Conservation (phyloP, 2,113 vertebrate species). For the Planiliza haematocheilus region DNA sequence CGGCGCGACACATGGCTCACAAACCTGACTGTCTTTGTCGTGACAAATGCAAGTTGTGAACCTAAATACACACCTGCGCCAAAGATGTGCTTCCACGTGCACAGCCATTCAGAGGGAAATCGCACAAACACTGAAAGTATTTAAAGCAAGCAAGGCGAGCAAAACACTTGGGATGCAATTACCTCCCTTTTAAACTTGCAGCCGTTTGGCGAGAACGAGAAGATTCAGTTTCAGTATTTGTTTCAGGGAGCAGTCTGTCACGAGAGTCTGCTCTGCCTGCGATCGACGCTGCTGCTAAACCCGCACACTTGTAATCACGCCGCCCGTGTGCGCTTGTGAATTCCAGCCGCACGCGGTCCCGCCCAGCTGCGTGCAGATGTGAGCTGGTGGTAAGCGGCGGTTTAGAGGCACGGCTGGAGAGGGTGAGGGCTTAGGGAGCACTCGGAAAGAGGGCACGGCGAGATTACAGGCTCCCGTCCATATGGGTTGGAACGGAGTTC, state of each 20-base stretch:
- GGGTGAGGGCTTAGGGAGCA: slow-evolving; percentile 64
- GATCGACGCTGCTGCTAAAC: slow-evolving; percentile 16
- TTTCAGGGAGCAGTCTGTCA: slow-evolving; percentile 4
- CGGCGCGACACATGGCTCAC: slow-evolving; percentile 8
- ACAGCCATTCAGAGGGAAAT: slow-evolving; percentile 18
- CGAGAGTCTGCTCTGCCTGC: slow-evolving; percentile 11
- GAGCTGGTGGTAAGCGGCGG: slow-evolving; percentile 41
- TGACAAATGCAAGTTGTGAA: slow-evolving; percentile 31
- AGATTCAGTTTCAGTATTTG: neutral
- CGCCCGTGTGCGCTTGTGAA: slow-evolving; percentile 38
- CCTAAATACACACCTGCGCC: slow-evolving; percentile 23
- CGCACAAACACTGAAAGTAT: neutral
- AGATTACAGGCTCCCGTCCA: slow-evolving; percentile 81
- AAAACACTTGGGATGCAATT: slow-evolving; percentile 38
- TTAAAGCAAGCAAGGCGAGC: no score
- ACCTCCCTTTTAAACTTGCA: slow-evolving; percentile 9
- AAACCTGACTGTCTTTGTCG: slow-evolving; percentile 10
- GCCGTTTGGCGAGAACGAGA: neutral
- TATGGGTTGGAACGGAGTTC: slow-evolving; percentile 71
- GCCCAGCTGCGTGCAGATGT: slow-evolving; percentile 71
- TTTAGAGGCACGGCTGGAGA: slow-evolving; percentile 33
- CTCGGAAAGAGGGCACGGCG: slow-evolving; percentile 76
- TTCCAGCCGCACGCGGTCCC: slow-evolving; percentile 18
- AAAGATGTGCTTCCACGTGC: neutral
- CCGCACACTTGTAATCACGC: neutral